Evolutionary conservation across 2,888 invertebrate genomes (phyloP), one percentile per base, ranked within the genome.

Genomic region (Tinea semifulvella): DNA sequence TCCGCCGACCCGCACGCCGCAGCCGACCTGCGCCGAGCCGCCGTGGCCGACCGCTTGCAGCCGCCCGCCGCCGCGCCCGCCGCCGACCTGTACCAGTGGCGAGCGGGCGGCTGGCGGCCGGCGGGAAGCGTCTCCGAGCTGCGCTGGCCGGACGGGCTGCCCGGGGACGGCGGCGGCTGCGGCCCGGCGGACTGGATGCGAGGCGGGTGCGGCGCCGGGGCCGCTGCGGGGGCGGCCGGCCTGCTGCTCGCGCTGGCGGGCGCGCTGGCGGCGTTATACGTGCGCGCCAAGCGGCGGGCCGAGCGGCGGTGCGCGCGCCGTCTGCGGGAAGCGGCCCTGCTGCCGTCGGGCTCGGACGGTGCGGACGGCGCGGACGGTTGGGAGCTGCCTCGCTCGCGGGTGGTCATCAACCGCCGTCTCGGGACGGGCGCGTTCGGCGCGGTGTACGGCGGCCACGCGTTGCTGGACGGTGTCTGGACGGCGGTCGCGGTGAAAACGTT

Each of bases 351-450:
- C 7, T 8, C 17, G 25, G 16, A 31, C 7, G 52, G 58, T 61
- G 42, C 27, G 5, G 58, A 57, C n/a, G 70, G 65, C 1, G 72
- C 93, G 26, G 94, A 94, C 64, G 90, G 91, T 57, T 96, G 94
- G 93, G 96, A 96, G 68, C 84, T 96, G 40, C 86, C 91, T 0
- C 84, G 94, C 44, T 91, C 93, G 55, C 84, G 88, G 45, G 90
- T 96, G 19, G 93, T 94, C 14, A 88, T 94, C 51, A 94, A 93
- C 73, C 82, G 94, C 14, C 90, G 89, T 62, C 74, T 95, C 16
- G 96, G 91, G 6, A 92, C 94, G 65, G 96, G 96, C 11, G 95
- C 95, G 0, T 96, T 96, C 65, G 96, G 96, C 5, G 93, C 90
- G 0, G 96, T 96, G 1, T 96, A 93, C 66, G 93, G 93, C 25